These are phyloP conservation scores for Geophilus truncorum DNA, from an alignment of 2,888 invertebrate species.

Conservation along the genomic window DNA sequence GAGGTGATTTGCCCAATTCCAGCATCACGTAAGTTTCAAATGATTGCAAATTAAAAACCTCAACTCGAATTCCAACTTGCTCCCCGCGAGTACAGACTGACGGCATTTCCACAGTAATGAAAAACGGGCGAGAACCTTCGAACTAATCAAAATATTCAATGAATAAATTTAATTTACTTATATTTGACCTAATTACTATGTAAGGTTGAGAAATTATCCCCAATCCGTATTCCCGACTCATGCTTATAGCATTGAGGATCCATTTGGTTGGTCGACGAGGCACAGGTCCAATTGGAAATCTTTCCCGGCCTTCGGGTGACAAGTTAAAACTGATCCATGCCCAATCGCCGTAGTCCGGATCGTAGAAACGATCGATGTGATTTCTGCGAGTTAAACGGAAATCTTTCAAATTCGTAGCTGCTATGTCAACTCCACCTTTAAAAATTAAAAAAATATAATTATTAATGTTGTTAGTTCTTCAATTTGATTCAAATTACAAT, in stretches of 20 bases:
- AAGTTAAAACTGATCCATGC: conserved; percentile 36
- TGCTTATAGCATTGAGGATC: conserved; percentile 36
- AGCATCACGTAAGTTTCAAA: conserved; percentile 50
- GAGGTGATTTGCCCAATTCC: conserved; percentile 51
- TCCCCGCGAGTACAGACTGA: conserved; percentile 53
- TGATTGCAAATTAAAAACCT: conserved; percentile 90
- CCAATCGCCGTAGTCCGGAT: conserved; percentile 37
- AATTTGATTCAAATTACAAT: conserved; percentile 29
- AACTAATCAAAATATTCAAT: conserved; percentile 43
- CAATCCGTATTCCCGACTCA: conserved; percentile 34
- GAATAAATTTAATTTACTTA: background rate
- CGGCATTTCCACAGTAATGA: conserved; percentile 54
- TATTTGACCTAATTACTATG: conserved; percentile 26
- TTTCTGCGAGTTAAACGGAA: conserved; percentile 35
- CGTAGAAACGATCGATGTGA: conserved; percentile 35
- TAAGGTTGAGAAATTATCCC: conserved; percentile 33
- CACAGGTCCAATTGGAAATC: conserved; percentile 34
- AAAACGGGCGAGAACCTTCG: conserved; percentile 52
- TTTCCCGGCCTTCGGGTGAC: conserved; percentile 32
- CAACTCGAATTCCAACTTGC: conserved; percentile 72
- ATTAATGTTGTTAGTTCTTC: background rate
- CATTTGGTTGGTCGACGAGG: conserved; percentile 37
- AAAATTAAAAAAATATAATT: background rate
- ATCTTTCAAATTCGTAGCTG: conserved; percentile 1
- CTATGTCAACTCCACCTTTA: background rate